These are phyloP conservation scores for Megalopta genalis DNA, from an alignment of 1,140 invertebrate species.

Conservation along the genomic window DNA sequence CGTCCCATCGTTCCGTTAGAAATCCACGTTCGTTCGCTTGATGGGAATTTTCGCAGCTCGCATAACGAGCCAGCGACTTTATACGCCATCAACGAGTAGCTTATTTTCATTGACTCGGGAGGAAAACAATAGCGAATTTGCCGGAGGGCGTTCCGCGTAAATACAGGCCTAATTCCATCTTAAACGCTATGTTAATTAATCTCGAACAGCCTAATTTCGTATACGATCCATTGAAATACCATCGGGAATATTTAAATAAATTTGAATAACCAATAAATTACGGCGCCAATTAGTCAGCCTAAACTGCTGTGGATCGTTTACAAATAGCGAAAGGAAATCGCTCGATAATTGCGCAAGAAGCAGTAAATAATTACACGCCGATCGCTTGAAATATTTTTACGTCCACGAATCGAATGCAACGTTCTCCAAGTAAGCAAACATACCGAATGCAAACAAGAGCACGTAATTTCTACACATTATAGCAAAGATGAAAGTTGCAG, in stretches of 20 bases:
- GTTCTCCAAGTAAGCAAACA: too few species aligned
- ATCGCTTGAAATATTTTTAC: too few species aligned
- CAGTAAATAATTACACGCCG: too few species aligned
- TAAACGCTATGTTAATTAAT: neutral
- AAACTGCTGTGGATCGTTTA: too few species aligned
- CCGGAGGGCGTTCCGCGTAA: neutral
- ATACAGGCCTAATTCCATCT: neutral
- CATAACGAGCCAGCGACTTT: slow-evolving; percentile 39
- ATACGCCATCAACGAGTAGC: too few species aligned
- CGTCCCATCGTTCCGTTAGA: neutral
- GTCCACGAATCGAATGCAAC: too few species aligned
- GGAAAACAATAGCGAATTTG: neutral
- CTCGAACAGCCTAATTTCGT: neutral
- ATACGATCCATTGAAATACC: neutral
- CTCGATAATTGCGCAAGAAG: too few species aligned
- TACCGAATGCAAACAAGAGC: too few species aligned
- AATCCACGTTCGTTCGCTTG: slow-evolving; percentile 4
- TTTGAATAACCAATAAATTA: neutral
- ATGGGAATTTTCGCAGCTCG: neutral
- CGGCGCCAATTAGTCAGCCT: too few species aligned
- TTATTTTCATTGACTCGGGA: neutral
- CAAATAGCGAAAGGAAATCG: too few species aligned
- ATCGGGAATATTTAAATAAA: neutral
- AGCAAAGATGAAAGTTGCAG: too few species aligned
- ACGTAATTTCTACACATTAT: too few species aligned